Base-by-base conservation (phyloP, 1,140 invertebrate genomes). In the Apis dorsata region DNA sequence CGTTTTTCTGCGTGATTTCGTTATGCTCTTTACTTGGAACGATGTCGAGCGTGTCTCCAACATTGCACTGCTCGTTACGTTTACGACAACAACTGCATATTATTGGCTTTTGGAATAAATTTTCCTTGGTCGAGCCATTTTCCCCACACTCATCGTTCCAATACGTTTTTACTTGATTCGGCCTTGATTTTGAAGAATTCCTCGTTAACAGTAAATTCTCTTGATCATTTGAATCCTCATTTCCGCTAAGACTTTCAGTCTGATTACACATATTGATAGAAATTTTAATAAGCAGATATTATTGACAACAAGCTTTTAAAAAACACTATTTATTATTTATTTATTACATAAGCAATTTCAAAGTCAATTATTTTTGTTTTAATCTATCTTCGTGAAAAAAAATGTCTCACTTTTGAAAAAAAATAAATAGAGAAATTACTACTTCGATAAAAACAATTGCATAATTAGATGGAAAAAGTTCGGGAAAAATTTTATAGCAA, bases 41-140 rank as follows among this genome's bases (percentile, higher is more conserved):
- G 53, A 75, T 68, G 28, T 87, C 86, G 59, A 88, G 70, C 68
- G 83, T 55, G 8, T 88, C 86, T 51, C 86, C 86, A 10, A 75
- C 70, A 44, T 72, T 87, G 51, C 86, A 85, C 24, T 85, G 78
- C n/a, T 88, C 66, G 78, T 84, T 85, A 70, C 83, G 71, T 63
- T 82, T 71, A 49, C 79, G 83, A 44, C 83, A 84, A 57, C 85
- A 89, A 79, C 72, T 85, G 72, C 87, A 89, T 53, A 76, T 83
- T 79, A 83, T 84, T 75, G 82, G 79, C 49, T 69, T 77, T 44
- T 79, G 60, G 70, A 75, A 49, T 49, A 73, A 80, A 66, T 68
- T 82, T 63, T 79, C 80, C 63, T 70, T 78, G 44, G 68, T 51
- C 70, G 79, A 62, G 28, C 24, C 51, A 49, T 15, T 79, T 34